phyloP scores from a whole-genome alignment of 2,797 vertebrate genomes.

The Silurus aristotelis region DNA sequence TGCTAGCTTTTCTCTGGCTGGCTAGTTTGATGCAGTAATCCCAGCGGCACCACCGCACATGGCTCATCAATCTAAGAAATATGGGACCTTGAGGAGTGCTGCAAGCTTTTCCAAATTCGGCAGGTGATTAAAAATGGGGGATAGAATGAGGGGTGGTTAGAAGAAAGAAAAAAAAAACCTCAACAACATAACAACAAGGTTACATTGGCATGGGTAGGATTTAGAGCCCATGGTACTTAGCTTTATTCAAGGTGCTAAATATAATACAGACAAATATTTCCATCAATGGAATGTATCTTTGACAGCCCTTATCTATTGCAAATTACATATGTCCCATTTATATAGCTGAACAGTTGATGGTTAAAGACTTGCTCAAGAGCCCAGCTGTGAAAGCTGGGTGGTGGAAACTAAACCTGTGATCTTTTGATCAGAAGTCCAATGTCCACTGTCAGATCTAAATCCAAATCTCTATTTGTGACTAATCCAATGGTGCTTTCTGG shows the following conservation, averaged over 20 bases:
- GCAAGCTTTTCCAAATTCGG: conserved; percentile 21
- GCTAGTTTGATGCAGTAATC: conserved; percentile 29
- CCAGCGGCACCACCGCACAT: neutral
- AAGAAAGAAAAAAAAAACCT: too few species aligned
- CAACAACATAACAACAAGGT: neutral
- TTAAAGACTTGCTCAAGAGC: too few species aligned
- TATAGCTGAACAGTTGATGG: too few species aligned
- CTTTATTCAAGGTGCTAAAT: conserved; percentile 6
- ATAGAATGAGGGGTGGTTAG: neutral
- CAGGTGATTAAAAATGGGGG: conserved; percentile 1
- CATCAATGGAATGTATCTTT: too few species aligned
- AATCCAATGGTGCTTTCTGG: neutral
- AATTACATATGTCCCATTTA: too few species aligned
- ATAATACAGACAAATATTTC: neutral
- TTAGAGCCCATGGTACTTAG: neutral
- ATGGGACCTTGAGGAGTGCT: neutral
- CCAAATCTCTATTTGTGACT: neutral
- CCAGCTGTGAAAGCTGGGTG: too few species aligned
- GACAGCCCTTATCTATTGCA: too few species aligned
- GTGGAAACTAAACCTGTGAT: too few species aligned
- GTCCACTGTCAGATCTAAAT: too few species aligned
- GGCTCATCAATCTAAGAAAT: conserved; percentile 17
- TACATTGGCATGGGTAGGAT: neutral
- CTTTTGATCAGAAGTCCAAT: too few species aligned
- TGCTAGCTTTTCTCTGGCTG: conserved; percentile 15